Percentiles rank a stretch among this genome's conserved stretches.
Conservation (phyloP, 2,113 vertebrate species). For the Thryonomys swinderianus region DNA sequence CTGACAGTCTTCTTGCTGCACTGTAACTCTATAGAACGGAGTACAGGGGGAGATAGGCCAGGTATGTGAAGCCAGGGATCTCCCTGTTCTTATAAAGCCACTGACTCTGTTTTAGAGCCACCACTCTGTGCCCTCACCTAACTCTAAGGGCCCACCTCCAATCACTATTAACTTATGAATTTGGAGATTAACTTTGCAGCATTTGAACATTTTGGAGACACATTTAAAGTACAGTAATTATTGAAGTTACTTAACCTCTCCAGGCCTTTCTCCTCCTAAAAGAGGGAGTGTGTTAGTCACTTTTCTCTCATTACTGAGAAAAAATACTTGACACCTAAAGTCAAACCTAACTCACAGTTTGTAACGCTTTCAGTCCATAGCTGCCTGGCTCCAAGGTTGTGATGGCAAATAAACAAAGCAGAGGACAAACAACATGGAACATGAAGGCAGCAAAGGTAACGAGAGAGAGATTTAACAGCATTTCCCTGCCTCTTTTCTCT, state of each 20-base stretch:
- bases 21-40: background rate
- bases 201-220: no score
- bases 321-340: no score
- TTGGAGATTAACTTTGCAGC: background rate
- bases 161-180: background rate
- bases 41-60: background rate
- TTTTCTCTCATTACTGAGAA: no score
- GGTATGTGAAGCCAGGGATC: background rate
- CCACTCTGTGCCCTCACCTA: background rate
- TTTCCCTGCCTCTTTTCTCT: no score
- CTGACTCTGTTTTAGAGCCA: background rate
- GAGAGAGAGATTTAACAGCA: no score
- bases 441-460: no score
- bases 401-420: no score
- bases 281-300: background rate
- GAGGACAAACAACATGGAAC: no score
- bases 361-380: no score
- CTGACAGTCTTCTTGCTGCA: background rate
- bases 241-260: background rate
- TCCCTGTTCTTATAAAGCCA: background rate
- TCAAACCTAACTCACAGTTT: no score
- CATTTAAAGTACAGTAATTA: background rate
- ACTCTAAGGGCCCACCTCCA: background rate
- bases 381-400: no score
- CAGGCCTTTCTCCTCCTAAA: background rate